Evolutionary conservation across 2,113 vertebrate species (phyloP).

Genomic region (Ahaetulla prasina): DNA sequence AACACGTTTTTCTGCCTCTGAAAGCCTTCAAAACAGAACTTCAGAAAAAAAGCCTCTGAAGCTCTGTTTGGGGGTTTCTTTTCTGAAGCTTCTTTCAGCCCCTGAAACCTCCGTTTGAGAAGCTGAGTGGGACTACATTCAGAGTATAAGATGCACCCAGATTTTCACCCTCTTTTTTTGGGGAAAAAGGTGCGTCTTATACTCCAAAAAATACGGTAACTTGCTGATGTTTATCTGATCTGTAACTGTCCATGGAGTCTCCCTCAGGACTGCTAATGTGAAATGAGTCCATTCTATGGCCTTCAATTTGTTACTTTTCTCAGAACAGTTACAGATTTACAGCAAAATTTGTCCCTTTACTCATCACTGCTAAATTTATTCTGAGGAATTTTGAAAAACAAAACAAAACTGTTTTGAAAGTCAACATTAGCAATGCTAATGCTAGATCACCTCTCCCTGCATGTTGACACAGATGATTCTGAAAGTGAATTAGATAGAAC

Average conservation of each 20-base stretch:
- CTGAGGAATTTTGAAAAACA: background rate
- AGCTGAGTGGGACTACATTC: too few species aligned
- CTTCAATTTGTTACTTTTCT: background rate
- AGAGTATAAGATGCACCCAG: too few species aligned
- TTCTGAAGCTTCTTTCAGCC: too few species aligned
- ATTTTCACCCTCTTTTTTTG: too few species aligned
- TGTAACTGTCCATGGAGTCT: background rate
- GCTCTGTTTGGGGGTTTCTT: too few species aligned
- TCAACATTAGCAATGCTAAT: background rate
- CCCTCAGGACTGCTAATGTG: background rate
- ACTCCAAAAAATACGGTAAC: too few species aligned
- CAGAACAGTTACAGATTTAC: background rate
- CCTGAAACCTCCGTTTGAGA: too few species aligned
- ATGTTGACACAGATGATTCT: background rate
- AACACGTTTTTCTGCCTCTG: too few species aligned
- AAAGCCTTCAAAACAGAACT: too few species aligned
- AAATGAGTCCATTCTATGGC: background rate
- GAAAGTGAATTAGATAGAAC: background rate
- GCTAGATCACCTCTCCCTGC: background rate
- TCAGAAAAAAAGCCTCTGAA: too few species aligned
- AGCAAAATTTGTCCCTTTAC: background rate
- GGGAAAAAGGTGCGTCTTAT: too few species aligned
- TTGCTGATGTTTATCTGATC: background rate
- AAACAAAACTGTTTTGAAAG: background rate
- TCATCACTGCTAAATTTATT: background rate